Base-by-base conservation (phyloP, 2,888 invertebrate species). In the Lasius fuliginosus region DNA sequence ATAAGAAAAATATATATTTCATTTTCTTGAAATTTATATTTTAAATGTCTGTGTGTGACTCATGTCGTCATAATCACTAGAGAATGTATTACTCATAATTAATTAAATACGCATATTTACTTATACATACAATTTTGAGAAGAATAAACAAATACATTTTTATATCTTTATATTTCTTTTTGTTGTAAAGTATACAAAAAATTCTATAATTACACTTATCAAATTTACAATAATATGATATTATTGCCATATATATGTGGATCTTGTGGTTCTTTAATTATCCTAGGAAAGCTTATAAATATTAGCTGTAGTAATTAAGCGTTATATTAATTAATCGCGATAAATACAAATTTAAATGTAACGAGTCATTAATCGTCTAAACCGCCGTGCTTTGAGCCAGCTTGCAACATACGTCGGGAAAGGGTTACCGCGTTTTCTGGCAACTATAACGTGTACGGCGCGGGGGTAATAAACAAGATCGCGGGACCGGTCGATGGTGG, bases 401-500 rank as follows among this genome's bases (percentile, higher is more conserved):
- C 49, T 58, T 36, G 46, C n/a, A 62, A n/a, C 60, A 74, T 27
- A 18, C 27, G 8, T 68, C 36, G 33, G 67, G 84, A 82, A 85
- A 58, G 79, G 85, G 62, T 84, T 64, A 36, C 15, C 30, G 73
- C 83, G 64, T 88, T 92, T 91, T 90, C 87, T 85, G 88, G 88
- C 85, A 86, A 90, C 74, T 76, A n/a, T 49, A 82, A 73, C 68
- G 75, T 86, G 76, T 87, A 90, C 86, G 82, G 75, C 82, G 83
- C 85, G 56, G 86, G 89, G 86, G 89, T 87, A 91, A 93, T 91
- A 93, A 93, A 92, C 90, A 91, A 92, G 92, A 90, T 90, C 89
- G 83, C 87, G 87, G 83, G 86, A 82, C 83, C 77, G 87, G 85
- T 68, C 87, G 88, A 84, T 85, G 86, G 86, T 84, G 85, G 83